Base-by-base conservation (phyloP, 2,888 invertebrate species). In the Orchesella flavescens region DNA sequence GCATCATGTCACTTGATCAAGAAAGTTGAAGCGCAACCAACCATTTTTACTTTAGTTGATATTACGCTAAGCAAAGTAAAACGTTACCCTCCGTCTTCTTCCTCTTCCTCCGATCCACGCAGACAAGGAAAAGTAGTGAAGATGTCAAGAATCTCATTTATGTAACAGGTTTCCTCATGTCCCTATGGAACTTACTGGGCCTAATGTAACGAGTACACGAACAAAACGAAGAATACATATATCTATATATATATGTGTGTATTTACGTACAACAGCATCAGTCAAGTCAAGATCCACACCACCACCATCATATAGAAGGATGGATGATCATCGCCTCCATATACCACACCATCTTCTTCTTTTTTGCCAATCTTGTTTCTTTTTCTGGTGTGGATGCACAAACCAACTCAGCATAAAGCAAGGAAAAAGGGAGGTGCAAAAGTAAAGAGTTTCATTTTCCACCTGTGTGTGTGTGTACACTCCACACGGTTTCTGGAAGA, bases 61-160 rank as follows among this genome's bases (percentile, higher is more conserved):
- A 73, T 73, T 73, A 73, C 59, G 72, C 34, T 57, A 57, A 57
- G 66, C 17, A 24, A 24, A 76, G 69, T 44, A 34, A 34, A 34
- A 34, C 34, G 34, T 34, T 34, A 34, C 34, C 34, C 34, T 34
- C 7, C 34, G 34, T 34, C 34, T 34, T 34, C 34, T 7, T 34
- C 34, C 34, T 34, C 34, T 34, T 34, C 34, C 34, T 34, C 34
- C 34, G 34, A 34, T n/a, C 34, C 57, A 15, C n/a, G 44, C 24
- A 21, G 24, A 24, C 23, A 61, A 17, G 19, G 19, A 57, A 19
- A 61, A 61, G 61, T 61, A 61, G 61, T 61, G 61, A 61, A 61
- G 24, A 61, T 61, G 86, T 86, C 86, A 86, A 85, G 86, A 83
- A 87, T 86, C 86, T 87, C 87, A 87, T 87, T 86, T 86, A 86